These are phyloP conservation scores for Chironomus tepperi DNA, from an alignment of 1,140 invertebrate genomes.

Conservation along the genomic window DNA sequence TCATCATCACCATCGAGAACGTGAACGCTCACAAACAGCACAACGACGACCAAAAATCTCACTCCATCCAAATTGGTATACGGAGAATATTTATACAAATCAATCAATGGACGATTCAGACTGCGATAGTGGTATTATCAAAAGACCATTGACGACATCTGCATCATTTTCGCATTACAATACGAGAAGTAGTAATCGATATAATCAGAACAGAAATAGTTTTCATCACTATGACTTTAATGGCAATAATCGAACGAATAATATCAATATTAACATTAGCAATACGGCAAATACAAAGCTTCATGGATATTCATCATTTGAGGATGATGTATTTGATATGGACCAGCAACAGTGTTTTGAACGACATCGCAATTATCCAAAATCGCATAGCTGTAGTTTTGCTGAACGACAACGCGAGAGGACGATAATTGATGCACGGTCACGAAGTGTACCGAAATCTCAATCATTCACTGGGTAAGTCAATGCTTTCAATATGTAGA, in stretches of 20 bases:
- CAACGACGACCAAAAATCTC: slow-evolving; percentile 30
- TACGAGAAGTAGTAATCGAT: not conserved
- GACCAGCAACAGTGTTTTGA: slow-evolving; percentile 26
- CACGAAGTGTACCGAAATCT: slow-evolving; percentile 35
- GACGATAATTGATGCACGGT: slow-evolving; percentile 14
- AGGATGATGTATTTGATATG: slow-evolving; percentile 33
- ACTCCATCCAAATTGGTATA: slow-evolving; percentile 38
- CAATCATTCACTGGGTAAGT: slow-evolving; percentile 36
- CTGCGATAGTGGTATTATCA: slow-evolving; percentile 36
- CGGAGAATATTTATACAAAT: slow-evolving; percentile 44
- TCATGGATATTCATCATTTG: slow-evolving; percentile 26
- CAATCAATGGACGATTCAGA: slow-evolving; percentile 38
- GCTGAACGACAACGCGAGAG: slow-evolving; percentile 25
- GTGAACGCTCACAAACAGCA: slow-evolving; percentile 9
- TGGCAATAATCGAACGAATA: slow-evolving; percentile 18
- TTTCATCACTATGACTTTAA: slow-evolving; percentile 19
- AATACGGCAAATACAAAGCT: not conserved
- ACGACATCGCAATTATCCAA: slow-evolving; percentile 36
- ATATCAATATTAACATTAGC: slow-evolving; percentile 18
- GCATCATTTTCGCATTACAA: slow-evolving; percentile 26
- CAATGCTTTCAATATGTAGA: too few species aligned
- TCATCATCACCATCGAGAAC: slow-evolving; percentile 18
- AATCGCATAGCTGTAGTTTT: slow-evolving; percentile 39
- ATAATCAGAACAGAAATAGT: not conserved
- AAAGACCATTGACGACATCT: slow-evolving; percentile 32